phyloP scores from a whole-genome alignment of 2,888 invertebrate species.

The Drosophila prolongata region DNA sequence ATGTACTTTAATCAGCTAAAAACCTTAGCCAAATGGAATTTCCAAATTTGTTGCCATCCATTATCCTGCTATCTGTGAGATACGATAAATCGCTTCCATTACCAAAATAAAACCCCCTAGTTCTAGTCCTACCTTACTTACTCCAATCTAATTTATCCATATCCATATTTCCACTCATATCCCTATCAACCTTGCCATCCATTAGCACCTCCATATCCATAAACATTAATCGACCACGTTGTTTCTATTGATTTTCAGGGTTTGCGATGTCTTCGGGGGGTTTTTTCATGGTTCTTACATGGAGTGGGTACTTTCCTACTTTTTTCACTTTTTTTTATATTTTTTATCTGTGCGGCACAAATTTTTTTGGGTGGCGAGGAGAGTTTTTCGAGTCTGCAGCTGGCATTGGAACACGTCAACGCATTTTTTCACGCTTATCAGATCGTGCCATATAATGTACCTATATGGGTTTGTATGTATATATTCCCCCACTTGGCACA shows the following conservation, averaged over 20 bases:
- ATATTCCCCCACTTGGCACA: constrained; percentile 19
- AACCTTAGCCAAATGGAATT: not conserved
- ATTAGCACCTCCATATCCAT: constrained; percentile 28
- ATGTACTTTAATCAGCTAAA: not conserved
- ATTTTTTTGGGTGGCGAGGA: constrained; percentile 7
- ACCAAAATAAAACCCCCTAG: not conserved
- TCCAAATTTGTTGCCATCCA: not conserved
- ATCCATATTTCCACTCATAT: constrained; percentile 19
- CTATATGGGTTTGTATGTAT: not conserved
- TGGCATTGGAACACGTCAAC: constrained; percentile 67
- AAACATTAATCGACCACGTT: constrained; percentile 42
- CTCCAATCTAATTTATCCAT: constrained; percentile 12
- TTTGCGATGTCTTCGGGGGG: not conserved
- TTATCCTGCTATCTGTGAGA: constrained; percentile 9
- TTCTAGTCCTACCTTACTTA: constrained; percentile 2
- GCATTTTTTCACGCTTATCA: constrained; percentile 62
- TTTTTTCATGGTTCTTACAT: not conserved
- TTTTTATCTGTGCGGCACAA: constrained; percentile 17
- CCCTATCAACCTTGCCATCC: constrained; percentile 22
- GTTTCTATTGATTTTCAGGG: constrained; percentile 25
- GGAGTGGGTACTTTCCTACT: not conserved
- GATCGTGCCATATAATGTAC: constrained; percentile 47
- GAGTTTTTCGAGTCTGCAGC: constrained; percentile 17
- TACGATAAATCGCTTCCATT: constrained; percentile 11
- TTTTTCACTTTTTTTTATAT: constrained; percentile 9